A percentile compares a stretch with the other conserved stretches of the same genome.
Evolutionary conservation across 2,113 vertebrate species (phyloP).

Genomic region (Electrona antarctica): DNA sequence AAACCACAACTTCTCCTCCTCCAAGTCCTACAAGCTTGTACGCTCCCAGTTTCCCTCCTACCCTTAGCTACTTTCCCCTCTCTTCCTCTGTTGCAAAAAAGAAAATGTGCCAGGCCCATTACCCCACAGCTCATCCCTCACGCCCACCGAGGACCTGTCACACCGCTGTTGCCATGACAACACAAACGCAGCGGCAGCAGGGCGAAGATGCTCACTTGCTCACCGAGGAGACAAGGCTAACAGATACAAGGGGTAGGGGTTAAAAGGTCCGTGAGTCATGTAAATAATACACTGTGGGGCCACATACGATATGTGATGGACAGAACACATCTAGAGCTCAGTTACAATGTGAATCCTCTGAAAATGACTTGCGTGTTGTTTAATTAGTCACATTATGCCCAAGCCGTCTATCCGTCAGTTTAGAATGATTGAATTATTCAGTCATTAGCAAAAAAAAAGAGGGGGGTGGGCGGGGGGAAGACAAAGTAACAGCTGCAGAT

Average conservation of each 20-base stretch:
- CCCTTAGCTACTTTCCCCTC: background rate
- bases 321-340: conserved; percentile 28
- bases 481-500: too few relatives aligned
- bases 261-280: conserved; percentile 10
- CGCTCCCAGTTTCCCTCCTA: conserved; percentile 54
- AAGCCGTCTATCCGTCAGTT: background rate
- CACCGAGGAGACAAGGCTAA: conserved; percentile 56
- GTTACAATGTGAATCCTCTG: conserved; percentile 11
- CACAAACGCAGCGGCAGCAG: conserved; percentile 71
- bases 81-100: conserved; percentile 42
- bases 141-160: conserved; percentile 77
- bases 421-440: background rate
- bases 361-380: conserved; percentile 6
- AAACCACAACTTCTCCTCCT: conserved; percentile 8
- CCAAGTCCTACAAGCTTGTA: conserved; percentile 52
- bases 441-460: background rate
- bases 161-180: conserved; percentile 78
- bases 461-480: background rate
- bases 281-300: conserved; percentile 50
- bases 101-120: conserved; percentile 54
- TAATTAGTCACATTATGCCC: background rate
- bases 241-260: conserved; percentile 50
- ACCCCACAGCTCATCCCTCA: conserved; percentile 78
- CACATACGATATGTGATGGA: conserved; percentile 37
- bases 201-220: conserved; percentile 68